Conservation (phyloP, 2,113 vertebrate species). For the Scophthalmus maximus region DNA sequence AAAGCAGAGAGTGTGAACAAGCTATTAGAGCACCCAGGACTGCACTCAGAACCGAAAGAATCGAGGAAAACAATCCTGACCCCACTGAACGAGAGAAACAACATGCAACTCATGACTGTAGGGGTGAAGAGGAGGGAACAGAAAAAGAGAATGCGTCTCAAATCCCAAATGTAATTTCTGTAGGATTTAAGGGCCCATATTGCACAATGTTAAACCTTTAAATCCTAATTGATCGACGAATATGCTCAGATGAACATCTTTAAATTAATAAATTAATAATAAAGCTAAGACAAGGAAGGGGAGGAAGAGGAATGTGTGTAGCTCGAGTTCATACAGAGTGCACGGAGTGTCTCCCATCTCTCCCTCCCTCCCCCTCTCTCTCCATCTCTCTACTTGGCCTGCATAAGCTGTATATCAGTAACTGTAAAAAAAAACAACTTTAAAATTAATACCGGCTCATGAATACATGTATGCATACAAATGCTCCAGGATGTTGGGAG, state of each 20-base stretch:
- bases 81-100: slow-evolving; percentile 32
- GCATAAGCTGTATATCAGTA: slow-evolving; percentile 63
- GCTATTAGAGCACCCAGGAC: slow-evolving; percentile 67
- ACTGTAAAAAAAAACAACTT: slow-evolving; percentile 67
- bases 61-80: slow-evolving; percentile 52
- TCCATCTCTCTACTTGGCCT: slow-evolving; percentile 22
- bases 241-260: slow-evolving; percentile 55
- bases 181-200: slow-evolving; percentile 37
- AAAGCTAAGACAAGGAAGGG: slow-evolving; percentile 35
- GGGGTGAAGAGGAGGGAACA: slow-evolving; percentile 11
- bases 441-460: slow-evolving; percentile 74
- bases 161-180: slow-evolving; percentile 46
- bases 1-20: slow-evolving; percentile 66
- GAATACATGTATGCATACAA: slow-evolving; percentile 80
- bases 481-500: slow-evolving; percentile 57
- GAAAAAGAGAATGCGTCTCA: slow-evolving; percentile 17
- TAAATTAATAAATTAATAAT: slow-evolving; percentile 61
- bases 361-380: slow-evolving; percentile 19
- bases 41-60: slow-evolving; percentile 45
- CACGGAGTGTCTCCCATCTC: slow-evolving; percentile 40
- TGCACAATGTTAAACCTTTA: slow-evolving; percentile 32
- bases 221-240: slow-evolving; percentile 46
- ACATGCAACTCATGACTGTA: slow-evolving; percentile 22
- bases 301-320: slow-evolving; percentile 50
- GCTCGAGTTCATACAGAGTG: slow-evolving; percentile 73